Evolutionary conservation across 2,113 vertebrate species (phyloP), one percentile per base, ranked within the genome.

Genomic region (Egretta garzetta): DNA sequence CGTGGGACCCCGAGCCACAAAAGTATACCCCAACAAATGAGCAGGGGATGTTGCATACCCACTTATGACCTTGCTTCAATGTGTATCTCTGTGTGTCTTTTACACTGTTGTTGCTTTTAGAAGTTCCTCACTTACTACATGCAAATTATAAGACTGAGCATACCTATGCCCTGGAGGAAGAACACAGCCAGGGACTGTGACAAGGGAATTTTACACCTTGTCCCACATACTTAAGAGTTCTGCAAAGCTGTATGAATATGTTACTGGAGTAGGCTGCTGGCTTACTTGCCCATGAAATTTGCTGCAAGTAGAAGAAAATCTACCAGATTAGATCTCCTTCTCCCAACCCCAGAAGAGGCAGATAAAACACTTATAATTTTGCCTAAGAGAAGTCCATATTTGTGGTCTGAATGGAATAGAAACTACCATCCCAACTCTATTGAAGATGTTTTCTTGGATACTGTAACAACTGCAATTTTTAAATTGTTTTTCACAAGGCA

Each of bases 401-500:
- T 95, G 26, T 71, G 33, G 17, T 79, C 28, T 1, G 1, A 80
- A 62, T 53, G 33, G 45, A 89, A 92, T 1, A 66, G 53, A 86
- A 92, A 71, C 63, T 81, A 80, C 13, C 9, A 62, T 15, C 39
- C 20, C 32, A 72, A 60, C 26, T 96, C 59, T 3, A 3, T 0
- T 49, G 59, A 91, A 89, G 60, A 76, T 35, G 12, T 60, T 83
- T 87, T 72, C 75, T 88, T 52, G 77, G 41, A 35, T 56, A 83
- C 24, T 66, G 27, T 73, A 88, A 62, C 43, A 79, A 74, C 47
- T 50, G 60, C 39, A 74, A 92, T 95, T 86, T 86, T 84, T 8
- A 95, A 97, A 96, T 86, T 93, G 90, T 81, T 35, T 95, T 96
- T 97, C 83, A 77, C 45, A 82, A 73, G 47, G 66, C 85, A 86